Percentiles rank a stretch among this genome's conserved stretches.
Evolutionary conservation across 2,888 invertebrate species (phyloP).

Genomic region (Campoplex capitator): DNA sequence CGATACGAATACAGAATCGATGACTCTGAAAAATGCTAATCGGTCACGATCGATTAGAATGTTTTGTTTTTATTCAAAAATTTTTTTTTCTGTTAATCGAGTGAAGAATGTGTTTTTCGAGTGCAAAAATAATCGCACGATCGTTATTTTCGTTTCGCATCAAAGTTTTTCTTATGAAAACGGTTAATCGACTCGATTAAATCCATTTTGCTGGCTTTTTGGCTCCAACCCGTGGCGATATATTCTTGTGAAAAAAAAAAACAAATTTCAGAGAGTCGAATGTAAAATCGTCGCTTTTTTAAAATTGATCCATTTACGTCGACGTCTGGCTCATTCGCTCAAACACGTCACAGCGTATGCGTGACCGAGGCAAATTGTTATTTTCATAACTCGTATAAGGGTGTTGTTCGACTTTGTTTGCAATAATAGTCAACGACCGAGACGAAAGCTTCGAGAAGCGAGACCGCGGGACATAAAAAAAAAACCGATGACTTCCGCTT

Average conservation of each 20-base stretch:
- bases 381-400: conserved; percentile 53
- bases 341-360: background rate
- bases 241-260: too few relatives aligned
- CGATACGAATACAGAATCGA: conserved; percentile 2
- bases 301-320: background rate
- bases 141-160: too few relatives aligned
- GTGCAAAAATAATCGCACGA: too few relatives aligned
- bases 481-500: conserved; percentile 74
- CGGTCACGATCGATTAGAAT: background rate
- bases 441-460: conserved; percentile 57
- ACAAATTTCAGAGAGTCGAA: too few relatives aligned
- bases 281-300: too few relatives aligned
- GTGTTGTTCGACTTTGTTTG: conserved; percentile 65
- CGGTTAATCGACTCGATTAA: too few relatives aligned
- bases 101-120: too few relatives aligned
- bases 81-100: too few relatives aligned
- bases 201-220: too few relatives aligned
- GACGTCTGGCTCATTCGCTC: background rate
- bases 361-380: conserved; percentile 26
- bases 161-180: too few relatives aligned
- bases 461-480: conserved; percentile 55
- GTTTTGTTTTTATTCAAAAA: too few relatives aligned
- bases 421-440: conserved; percentile 69
- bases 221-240: too few relatives aligned
- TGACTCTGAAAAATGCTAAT: background rate